A percentile compares a stretch with the other conserved stretches of the same genome.
Conservation (phyloP, 2,113 vertebrate genomes). For the Mionectes macconnelli region DNA sequence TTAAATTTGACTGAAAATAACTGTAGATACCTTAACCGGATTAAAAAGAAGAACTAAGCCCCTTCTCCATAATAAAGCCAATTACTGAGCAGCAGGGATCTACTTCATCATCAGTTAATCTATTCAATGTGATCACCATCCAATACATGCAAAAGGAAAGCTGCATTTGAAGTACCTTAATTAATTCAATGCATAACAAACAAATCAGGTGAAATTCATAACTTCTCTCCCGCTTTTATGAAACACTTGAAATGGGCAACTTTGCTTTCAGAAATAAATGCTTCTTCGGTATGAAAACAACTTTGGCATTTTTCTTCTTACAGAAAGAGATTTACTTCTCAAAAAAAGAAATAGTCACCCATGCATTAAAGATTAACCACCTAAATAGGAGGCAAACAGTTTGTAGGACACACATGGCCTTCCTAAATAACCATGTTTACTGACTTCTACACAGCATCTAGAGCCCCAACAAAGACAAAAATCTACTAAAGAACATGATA, state of each 20-base stretch:
- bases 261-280: background rate
- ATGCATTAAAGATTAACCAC: background rate
- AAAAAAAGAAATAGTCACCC: background rate
- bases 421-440: background rate
- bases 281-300: background rate
- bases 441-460: background rate
- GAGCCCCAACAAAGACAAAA: fast-evolving
- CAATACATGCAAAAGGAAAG: background rate
- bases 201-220: background rate
- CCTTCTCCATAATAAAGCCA: constrained; percentile 56
- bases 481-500: background rate
- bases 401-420: background rate
- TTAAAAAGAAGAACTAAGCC: constrained; percentile 54
- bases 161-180: constrained; percentile 34
- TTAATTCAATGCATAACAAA: constrained; percentile 15
- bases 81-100: constrained; percentile 65
- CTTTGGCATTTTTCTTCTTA: background rate
- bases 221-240: background rate
- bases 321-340: background rate
- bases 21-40: constrained; percentile 64
- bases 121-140: constrained; percentile 38
- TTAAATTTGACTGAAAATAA: constrained; percentile 69
- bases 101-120: constrained; percentile 51
- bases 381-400: background rate
- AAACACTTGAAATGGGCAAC: background rate